Conservation (phyloP, 2,113 vertebrate genomes). For the Lepus timidus region DNA sequence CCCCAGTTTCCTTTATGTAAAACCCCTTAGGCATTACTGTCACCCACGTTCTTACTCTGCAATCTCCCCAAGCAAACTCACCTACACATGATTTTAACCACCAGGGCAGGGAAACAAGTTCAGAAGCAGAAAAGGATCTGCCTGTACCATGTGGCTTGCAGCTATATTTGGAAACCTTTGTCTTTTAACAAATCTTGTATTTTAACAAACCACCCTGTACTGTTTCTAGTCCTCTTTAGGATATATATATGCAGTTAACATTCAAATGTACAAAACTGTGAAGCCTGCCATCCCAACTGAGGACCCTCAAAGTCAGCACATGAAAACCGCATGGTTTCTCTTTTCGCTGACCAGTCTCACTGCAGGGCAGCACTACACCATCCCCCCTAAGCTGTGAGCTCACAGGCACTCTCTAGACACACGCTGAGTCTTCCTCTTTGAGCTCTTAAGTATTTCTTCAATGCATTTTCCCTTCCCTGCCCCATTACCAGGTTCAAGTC, state of each 20-base stretch:
- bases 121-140: background rate
- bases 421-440: background rate
- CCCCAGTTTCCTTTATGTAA: background rate
- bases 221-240: background rate
- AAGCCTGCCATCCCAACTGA: background rate
- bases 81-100: background rate
- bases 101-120: background rate
- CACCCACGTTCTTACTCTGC: background rate
- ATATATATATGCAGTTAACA: background rate
- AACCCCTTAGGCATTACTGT: background rate
- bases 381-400: no score
- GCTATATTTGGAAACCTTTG: conserved; percentile 10
- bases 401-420: background rate
- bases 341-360: background rate
- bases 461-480: background rate
- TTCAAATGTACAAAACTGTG: background rate
- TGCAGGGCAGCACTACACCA: background rate
- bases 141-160: background rate
- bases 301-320: background rate
- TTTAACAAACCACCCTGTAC: background rate
- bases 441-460: background rate
- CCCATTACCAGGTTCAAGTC: background rate
- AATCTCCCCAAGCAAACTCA: background rate
- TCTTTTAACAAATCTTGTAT: background rate
- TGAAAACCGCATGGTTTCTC: background rate